Evolutionary conservation across 1,140 invertebrate species (phyloP), one percentile per base, ranked within the genome.

Genomic region (Bicyclus anynana): DNA sequence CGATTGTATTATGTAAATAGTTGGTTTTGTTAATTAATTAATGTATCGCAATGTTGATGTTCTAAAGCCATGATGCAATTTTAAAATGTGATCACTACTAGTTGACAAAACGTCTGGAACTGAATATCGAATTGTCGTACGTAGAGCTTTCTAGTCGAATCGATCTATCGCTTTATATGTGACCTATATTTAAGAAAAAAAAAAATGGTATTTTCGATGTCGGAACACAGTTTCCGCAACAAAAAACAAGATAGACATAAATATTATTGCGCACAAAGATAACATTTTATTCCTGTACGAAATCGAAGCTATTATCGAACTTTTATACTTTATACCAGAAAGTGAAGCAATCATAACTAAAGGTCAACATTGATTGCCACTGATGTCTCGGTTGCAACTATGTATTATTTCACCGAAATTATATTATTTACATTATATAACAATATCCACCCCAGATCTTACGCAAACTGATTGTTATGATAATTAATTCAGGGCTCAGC

Each of bases 1-100:
- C 63, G 65, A 33, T 63, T 52, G 50, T 60, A 63, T 65, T 72
- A 61, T 85, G 82, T 85, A 87, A 69, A 87, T 87, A 87, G 74
- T 78, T 74, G 82, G 77, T 87, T 81, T 84, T 84, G 82, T 87
- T 85, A 74, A 67, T 72, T 69, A 70, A 80, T 82, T 81, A 76
- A 81, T 84, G 80, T 87, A 82, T 80, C 70, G 69, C 72, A 74
- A 79, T 78, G 80, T 84, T 80, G 69, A 80, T 79, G 80, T 84
- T 78, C 66, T 70, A 63, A 72, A 59, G 67, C 69, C 65, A 73
- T 65, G 69, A 72, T 69, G 67, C 56, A 58, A 58, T 64, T 65
- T 67, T 63, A 50, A 59, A 63, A 66, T 65, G 54, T 63, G 52
- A 47, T 62, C 47, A 50, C 48, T 49, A 29, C 67, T 51, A 53